A percentile compares a stretch with the other conserved stretches of the same genome.
phyloP scores from a whole-genome alignment of 2,888 invertebrate genomes.

The Drosophila demipolita region DNA sequence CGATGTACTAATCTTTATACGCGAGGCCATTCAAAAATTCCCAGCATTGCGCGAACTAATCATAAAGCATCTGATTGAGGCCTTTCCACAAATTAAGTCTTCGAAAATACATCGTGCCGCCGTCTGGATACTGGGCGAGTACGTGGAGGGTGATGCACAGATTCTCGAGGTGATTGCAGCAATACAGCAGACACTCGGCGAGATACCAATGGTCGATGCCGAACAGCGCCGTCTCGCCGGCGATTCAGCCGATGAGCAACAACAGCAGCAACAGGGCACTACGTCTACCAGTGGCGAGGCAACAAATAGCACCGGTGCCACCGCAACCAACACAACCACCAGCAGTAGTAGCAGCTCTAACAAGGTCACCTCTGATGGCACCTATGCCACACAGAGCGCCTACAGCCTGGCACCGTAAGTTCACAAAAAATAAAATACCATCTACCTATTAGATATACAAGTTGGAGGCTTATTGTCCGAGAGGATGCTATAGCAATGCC shows the following conservation, averaged over 20 bases:
- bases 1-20: constrained; percentile 97
- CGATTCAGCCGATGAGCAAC: constrained; percentile 87
- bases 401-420: constrained; percentile 93
- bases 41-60: constrained; percentile 92
- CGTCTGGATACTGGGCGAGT: constrained; percentile 99
- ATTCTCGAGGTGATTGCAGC: constrained; percentile 92
- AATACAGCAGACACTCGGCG: constrained; percentile 91
- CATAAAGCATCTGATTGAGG: constrained; percentile 90
- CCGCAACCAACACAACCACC: constrained; percentile 27
- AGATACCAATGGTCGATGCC: constrained; percentile 88
- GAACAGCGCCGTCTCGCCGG: constrained; percentile 91
- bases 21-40: constrained; percentile 98
- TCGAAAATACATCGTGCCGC: constrained; percentile 96
- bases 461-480: neutral
- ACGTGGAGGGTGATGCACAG: constrained; percentile 91
- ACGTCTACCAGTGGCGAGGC: constrained; percentile 30
- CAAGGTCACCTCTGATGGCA: constrained; percentile 98
- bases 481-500: neutral
- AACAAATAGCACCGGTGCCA: constrained; percentile 57
- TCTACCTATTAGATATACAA: neutral
- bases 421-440: neutral
- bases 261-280: constrained; percentile 48
- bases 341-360: constrained; percentile 68
- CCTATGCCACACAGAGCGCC: constrained; percentile 99
- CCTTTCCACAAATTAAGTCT: constrained; percentile 94